phyloP scores from a whole-genome alignment of 2,113 vertebrate genomes.

The Chrysemys picta region DNA sequence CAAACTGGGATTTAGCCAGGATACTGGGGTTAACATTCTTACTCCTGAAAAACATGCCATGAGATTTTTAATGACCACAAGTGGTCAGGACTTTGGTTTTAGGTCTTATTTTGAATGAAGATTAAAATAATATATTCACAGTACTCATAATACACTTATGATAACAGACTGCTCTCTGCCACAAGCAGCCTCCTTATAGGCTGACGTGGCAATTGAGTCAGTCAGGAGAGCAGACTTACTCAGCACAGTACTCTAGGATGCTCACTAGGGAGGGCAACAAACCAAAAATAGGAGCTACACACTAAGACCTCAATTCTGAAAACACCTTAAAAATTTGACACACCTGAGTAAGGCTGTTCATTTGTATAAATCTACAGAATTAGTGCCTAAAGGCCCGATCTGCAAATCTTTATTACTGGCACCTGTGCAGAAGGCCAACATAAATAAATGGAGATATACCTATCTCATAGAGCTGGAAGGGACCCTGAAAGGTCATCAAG shows the following conservation, averaged over 20 bases:
- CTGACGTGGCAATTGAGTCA: neutral
- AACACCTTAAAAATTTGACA: neutral
- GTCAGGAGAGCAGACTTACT: neutral
- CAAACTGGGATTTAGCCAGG: neutral
- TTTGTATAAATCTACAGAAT: neutral
- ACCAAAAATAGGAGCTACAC: neutral
- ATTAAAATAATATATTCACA: conserved; percentile 31
- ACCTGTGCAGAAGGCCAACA: neutral
- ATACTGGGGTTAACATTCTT: neutral
- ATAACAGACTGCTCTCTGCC: neutral
- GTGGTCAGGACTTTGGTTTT: neutral
- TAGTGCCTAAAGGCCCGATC: neutral
- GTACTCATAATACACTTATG: neutral
- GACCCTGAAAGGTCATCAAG: no score
- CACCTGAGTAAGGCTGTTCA: neutral
- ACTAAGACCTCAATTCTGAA: neutral
- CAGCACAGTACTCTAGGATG: neutral
- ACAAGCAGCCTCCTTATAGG: neutral
- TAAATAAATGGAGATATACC: no score
- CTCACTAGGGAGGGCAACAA: neutral
- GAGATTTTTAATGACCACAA: neutral
- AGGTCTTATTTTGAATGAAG: neutral
- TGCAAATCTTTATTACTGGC: neutral
- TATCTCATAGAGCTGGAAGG: no score
- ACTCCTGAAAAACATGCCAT: neutral